Base-by-base conservation (phyloP, 2,113 vertebrate genomes). In the Danionella cerebrum region DNA sequence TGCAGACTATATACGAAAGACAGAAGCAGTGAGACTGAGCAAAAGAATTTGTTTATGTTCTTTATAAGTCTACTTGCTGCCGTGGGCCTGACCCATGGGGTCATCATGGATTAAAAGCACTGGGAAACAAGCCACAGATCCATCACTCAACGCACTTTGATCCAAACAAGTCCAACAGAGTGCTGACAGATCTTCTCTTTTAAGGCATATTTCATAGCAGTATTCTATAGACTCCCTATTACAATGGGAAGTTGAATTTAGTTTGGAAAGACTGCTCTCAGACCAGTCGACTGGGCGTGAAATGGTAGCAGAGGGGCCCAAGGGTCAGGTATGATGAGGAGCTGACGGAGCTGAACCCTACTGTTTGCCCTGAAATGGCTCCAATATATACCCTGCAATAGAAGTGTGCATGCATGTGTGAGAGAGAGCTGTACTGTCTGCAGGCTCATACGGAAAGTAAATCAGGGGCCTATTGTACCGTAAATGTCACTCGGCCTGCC, bases 61-160 rank as follows among this genome's bases (percentile, higher is more conserved):
- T 53, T 65, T 74, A 54, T 52, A 70, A 55, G 67, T 45, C 44
- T 41, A 62, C 58, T n/a, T 60, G 72, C 67, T 55, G 62, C 62
- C 70, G 24, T 62, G 72, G 67, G 67, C 62, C 72, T 67, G n/a
- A 70, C 65, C 65, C 62, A 41, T 31, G 44, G 67, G 38, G 54
- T 74, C 63, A 51, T 69, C 69, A 54, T 54, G 59, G 48, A 27
- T 70, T 62, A 67, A 70, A 67, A 67, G 63, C 47, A 42, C 50
- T 58, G 65, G 67, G 62, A 74, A 70, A 58, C 42, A 12, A n/a
- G 48, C 67, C 68, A 57, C 21, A 13, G 55, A 41, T 58, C 62
- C 48, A 3, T 74, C 72, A 70, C 62, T 74, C 72, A 74, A 18
- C 71, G 41, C 67, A 55, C 54, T 50, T 48, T 22, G 62, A 66